A percentile compares a stretch with the other conserved stretches of the same genome.
Evolutionary conservation across 2,797 vertebrate species (phyloP).

Genomic region (Gephyroberyx darwinii): DNA sequence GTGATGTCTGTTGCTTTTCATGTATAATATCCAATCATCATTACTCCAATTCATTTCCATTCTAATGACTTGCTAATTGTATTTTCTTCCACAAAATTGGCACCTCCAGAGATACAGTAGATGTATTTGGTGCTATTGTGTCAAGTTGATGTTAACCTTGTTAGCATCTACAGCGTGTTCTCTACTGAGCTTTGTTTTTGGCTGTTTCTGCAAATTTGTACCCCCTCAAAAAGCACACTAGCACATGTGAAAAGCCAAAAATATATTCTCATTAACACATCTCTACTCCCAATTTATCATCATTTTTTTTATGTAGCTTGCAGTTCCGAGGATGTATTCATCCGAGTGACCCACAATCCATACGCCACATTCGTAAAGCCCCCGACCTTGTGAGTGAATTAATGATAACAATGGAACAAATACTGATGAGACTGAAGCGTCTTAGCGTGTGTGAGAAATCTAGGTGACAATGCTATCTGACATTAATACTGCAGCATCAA

Average conservation of each 20-base stretch:
- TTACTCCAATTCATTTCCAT: too few relatives aligned
- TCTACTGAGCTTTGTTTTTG: too few relatives aligned
- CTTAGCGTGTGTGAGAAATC: slow-evolving; percentile 10
- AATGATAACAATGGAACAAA: neutral
- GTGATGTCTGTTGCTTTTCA: too few relatives aligned
- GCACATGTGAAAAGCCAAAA: neutral
- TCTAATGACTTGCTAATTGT: too few relatives aligned
- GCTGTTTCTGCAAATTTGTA: too few relatives aligned
- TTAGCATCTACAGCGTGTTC: too few relatives aligned
- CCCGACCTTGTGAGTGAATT: slow-evolving; percentile 8
- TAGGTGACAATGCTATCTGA: slow-evolving; percentile 24
- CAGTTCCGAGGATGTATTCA: neutral
- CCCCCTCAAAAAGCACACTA: too few relatives aligned
- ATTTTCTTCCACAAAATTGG: too few relatives aligned
- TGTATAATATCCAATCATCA: too few relatives aligned
- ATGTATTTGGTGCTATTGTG: too few relatives aligned
- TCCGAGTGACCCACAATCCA: neutral
- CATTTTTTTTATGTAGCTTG: neutral
- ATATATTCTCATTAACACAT: neutral
- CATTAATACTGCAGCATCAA: slow-evolving; percentile 42
- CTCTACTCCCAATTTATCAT: neutral
- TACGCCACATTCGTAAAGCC: neutral
- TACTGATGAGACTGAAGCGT: neutral
- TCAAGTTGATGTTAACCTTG: too few relatives aligned
- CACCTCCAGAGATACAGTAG: too few relatives aligned